phyloP scores from a whole-genome alignment of 2,113 vertebrate species.

The Amphiprion percula region DNA sequence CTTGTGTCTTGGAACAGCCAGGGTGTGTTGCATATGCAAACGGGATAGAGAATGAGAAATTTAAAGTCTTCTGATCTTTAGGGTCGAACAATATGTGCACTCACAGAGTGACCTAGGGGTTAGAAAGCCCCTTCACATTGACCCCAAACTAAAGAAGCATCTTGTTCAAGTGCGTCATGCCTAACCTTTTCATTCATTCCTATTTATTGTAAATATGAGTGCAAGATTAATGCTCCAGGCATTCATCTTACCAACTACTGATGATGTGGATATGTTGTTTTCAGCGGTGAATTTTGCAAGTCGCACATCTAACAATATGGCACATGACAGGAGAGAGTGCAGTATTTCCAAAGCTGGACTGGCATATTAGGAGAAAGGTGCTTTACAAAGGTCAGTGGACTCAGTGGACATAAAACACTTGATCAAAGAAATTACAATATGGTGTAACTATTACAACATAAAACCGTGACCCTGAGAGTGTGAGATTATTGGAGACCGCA shows the following conservation, averaged over 20 bases:
- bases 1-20: conserved; percentile 6
- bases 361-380: background rate
- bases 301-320: too few species aligned
- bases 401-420: background rate
- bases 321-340: too few species aligned
- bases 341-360: too few species aligned
- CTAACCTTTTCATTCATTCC: background rate
- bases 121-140: background rate
- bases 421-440: background rate
- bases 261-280: background rate
- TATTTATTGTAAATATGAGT: background rate
- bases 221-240: too few species aligned
- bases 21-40: conserved; percentile 3
- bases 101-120: background rate
- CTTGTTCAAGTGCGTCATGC: background rate
- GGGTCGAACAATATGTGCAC: background rate
- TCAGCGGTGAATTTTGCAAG: too few species aligned
- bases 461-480: too few species aligned
- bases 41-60: conserved; percentile 17
- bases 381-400: background rate
- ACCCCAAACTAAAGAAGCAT: background rate
- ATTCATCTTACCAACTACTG: background rate
- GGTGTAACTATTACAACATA: background rate
- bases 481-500: too few species aligned
- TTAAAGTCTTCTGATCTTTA: conserved; percentile 13